Base-by-base conservation (phyloP, 2,797 vertebrate species). In the Enteromius viviparus region DNA sequence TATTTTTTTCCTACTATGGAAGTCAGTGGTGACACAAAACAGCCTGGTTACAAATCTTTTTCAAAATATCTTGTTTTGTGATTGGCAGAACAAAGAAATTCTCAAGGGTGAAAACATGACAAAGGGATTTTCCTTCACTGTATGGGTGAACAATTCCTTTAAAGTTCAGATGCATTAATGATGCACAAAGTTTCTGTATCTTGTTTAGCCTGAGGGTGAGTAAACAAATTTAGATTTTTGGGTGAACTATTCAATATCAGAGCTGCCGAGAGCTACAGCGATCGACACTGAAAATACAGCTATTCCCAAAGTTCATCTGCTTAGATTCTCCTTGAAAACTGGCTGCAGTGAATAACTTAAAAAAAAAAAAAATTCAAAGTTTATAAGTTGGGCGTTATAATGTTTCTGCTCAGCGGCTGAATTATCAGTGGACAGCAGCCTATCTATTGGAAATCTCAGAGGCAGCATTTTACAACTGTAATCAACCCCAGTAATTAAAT, bases 401-500 rank as follows among this genome's bases (percentile, higher is more conserved):
- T 17, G 45, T 40, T 66, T 66, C 45, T 53, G 80, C 34, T 82
- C 29, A 23, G 21, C 3, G 9, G 42, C 17, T 40, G 70, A 53
- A 64, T 82, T 66, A 40, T 82, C 45, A 64, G 21, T 81, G 74
- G 74, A 83, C 74, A 60, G 62, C 64, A 77, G 64, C 74, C 37
- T 26, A 62, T 83, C 66, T 71, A 70, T 14, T 51, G 64, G 49
- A 70, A 69, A 78, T 77, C 75, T 83, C 65, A 78, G 65, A 70
- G 81, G 82, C 74, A 60, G 82, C 53, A 71, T 83, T 83, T 83
- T 83, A 83, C 75, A 51, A 78, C 51, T 49, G 40, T 78, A 78
- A 83, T 83, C 75, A 78, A 62, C 75, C 37, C 19, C 37, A 83
- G 65, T 83, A 83, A 83, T 78, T 78, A 78, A 83, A 83, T 78